Conservation (phyloP, 2,113 vertebrate genomes). For the Pandion haliaetus region DNA sequence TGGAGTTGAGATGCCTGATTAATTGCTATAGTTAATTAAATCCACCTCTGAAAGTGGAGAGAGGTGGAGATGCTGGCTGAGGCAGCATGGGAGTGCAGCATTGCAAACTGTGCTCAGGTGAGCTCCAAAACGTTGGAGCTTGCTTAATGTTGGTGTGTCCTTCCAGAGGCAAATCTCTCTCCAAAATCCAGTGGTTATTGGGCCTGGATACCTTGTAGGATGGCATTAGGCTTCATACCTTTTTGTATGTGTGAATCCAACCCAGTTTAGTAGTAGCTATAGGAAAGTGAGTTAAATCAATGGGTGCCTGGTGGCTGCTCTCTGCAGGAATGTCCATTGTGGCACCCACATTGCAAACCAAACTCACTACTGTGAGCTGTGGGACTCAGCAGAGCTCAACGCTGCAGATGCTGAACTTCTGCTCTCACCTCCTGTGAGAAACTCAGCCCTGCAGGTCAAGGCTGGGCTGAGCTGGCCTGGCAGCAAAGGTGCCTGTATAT, state of each 20-base stretch:
- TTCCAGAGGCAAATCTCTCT: neutral
- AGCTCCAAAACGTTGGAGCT: neutral
- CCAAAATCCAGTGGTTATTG: neutral
- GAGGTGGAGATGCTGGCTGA: neutral
- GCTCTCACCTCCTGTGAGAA: neutral
- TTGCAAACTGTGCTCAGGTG: neutral
- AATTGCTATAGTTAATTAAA: slow-evolving; percentile 25
- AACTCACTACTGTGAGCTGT: neutral
- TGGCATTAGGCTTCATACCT: neutral
- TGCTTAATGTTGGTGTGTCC: neutral
- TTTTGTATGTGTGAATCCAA: neutral
- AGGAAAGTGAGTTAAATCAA: neutral
- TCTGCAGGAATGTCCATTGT: neutral
- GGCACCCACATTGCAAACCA: neutral
- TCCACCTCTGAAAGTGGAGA: neutral
- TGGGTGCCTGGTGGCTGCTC: neutral
- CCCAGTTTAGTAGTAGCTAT: neutral
- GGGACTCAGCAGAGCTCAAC: neutral
- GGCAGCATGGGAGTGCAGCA: neutral
- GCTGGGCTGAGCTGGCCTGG: neutral
- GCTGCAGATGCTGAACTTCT: neutral
- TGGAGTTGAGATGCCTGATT: slow-evolving; percentile 27
- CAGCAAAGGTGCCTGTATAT: neutral
- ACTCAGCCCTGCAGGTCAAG: neutral
- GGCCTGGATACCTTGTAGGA: neutral